These are phyloP conservation scores for Drosophila kurseongensis DNA, from an alignment of 1,140 invertebrate species.

Conservation along the genomic window DNA sequence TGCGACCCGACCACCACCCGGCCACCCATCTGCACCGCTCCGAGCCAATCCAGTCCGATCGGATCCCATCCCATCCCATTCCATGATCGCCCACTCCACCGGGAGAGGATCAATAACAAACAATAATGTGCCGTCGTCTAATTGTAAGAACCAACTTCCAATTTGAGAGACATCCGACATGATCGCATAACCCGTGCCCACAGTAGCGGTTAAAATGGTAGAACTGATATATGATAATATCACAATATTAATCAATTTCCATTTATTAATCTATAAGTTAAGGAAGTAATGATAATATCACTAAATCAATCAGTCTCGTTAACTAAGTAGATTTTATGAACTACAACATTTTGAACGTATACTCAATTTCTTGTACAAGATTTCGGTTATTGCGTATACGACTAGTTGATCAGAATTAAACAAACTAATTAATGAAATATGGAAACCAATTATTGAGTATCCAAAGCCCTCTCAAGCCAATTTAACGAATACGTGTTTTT, in stretches of 20 bases:
- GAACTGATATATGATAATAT: background rate
- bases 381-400: too few relatives aligned
- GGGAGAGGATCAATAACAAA: conserved; percentile 67
- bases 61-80: conserved; percentile 4
- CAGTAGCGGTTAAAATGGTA: background rate
- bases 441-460: too few relatives aligned
- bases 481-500: conserved; percentile 5
- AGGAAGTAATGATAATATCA: too few relatives aligned
- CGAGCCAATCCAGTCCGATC: background rate
- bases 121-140: conserved; percentile 55
- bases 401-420: too few relatives aligned
- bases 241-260: too few relatives aligned
- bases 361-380: too few relatives aligned
- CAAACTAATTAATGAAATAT: too few relatives aligned
- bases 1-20: conserved; percentile 33
- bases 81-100: conserved; percentile 50
- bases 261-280: too few relatives aligned
- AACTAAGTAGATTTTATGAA: too few relatives aligned
- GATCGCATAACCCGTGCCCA: conserved; percentile 42
- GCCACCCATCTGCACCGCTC: conserved; percentile 7
- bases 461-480: too few relatives aligned
- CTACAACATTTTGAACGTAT: too few relatives aligned
- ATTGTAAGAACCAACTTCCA: conserved; percentile 78
- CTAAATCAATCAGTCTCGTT: too few relatives aligned
- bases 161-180: conserved; percentile 72